Base-by-base conservation (phyloP, 2,888 invertebrate species). In the Polietes domitor region DNA sequence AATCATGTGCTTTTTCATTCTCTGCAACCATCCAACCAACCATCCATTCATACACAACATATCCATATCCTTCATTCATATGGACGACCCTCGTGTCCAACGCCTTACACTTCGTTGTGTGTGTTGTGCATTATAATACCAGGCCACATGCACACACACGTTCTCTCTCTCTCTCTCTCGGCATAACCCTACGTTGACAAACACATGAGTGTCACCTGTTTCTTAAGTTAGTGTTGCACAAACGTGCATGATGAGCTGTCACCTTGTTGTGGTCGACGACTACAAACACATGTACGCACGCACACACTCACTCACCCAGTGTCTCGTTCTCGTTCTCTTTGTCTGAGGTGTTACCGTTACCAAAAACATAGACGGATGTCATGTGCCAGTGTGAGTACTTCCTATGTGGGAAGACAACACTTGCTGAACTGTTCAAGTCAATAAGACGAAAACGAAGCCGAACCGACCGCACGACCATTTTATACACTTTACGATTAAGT, bases 1-100 rank as follows among this genome's bases (percentile, higher is more conserved):
- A 58, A 58, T 58, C 58, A 58, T 58, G 26, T 12, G 58, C 53
- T 58, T 26, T 47, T 58, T 58, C 58, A 58, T 26, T 26, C n/a
- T n/a, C n/a, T n/a, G n/a, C n/a, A n/a, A n/a, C n/a, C 58, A 58
- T 24, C 26, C 58, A 58, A 5, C 12, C 10, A 47, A 0, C 3
- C 15, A n/a, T 47, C 47, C 47, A 15, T 2, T 47, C 47, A n/a
- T 32, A 32, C 32, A 4, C 5, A 32, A 32, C 32, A 32, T 6
- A 32, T 32, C 32, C 9, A 32, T 6, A 6, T 9, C 47, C 47
- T 5, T 6, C 58, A 26, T 58, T 26, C 26, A 53, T 4, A 58
- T 58, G 9, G 21, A 53, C 7, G 53, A 6, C 53, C 3, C 47
- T 47, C 47, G 15, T n/a, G 47, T 47, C 32, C 9, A 4, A 6